Evolutionary conservation across 2,888 invertebrate species (phyloP), one percentile per base, ranked within the genome.

Genomic region (Lithodes maja): DNA sequence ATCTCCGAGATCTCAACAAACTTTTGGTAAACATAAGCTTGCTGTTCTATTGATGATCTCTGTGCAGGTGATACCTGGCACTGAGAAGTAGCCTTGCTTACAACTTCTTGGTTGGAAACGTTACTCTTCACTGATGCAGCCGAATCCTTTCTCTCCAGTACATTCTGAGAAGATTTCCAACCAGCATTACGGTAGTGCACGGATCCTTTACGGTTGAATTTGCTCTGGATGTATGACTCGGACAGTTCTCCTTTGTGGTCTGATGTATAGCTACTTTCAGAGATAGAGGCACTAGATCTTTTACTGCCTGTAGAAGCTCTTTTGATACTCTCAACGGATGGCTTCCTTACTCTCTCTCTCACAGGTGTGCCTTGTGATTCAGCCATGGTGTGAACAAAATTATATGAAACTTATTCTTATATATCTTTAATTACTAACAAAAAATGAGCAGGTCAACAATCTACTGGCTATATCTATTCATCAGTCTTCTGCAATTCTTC

Each of bases 121-220:
- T 75, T 85, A 61, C 88, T 89, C 49, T 85, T 80, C 3, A 81
- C 55, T 12, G 88, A 89, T 49, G 74, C 54, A 54, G 71, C n/a
- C 7, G 87, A 87, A 77, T 75, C 61, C 9, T 81, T 71, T 50
- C 82, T 83, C 9, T 15, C 50, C 50, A 83, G 79, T 17, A 55
- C 74, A 5, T 74, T 68, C 1, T 75, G 81, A 2, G 90, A 81
- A 9, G 80, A 80, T 52, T 90, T 90, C 90, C 90, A 90, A 3
- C 90, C 90, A n/a, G 69, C 55, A 87, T 90, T 90, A 49, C 85
- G 87, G 71, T 90, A 90, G 33, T 85, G 85, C 50, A 83, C 75
- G 15, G 90, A 90, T 54, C 90, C 87, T 33, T 82, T 77, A 12
- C 90, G 81, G 49, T 81, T 83, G 33, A 90, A 85, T 49, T 85